These are phyloP conservation scores for Lethenteron reissneri DNA, from an alignment of 2,113 vertebrate genomes.

Conservation along the genomic window DNA sequence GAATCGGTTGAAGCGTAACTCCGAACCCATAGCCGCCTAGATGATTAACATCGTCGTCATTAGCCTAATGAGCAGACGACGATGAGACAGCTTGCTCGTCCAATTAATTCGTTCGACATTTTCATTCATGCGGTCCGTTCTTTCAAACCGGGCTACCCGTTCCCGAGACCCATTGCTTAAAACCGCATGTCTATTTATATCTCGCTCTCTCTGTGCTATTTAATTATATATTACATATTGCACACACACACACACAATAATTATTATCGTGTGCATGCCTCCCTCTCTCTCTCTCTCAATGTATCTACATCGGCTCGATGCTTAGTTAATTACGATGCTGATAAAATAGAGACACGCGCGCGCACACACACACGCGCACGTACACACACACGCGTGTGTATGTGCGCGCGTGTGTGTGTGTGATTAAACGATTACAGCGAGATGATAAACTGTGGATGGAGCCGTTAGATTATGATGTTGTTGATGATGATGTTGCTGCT, in stretches of 20 bases:
- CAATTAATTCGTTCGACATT: too few relatives aligned
- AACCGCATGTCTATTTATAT: background rate
- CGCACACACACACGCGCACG: background rate
- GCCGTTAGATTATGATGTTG: background rate
- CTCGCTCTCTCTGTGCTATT: background rate
- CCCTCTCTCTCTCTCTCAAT: too few relatives aligned
- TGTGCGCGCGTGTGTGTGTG: background rate
- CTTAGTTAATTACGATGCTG: background rate
- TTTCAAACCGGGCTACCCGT: background rate
- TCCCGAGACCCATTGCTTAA: background rate
- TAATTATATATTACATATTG: background rate
- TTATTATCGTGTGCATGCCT: background rate
- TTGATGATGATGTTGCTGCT: too few relatives aligned
- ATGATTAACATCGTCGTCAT: too few relatives aligned
- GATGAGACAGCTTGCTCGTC: too few relatives aligned
- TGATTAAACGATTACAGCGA: background rate
- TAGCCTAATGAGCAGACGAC: too few relatives aligned
- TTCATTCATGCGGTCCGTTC: too few relatives aligned
- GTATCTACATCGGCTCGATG: too few relatives aligned
- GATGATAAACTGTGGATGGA: background rate
- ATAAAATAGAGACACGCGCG: background rate
- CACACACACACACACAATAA: background rate
- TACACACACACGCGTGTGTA: background rate
- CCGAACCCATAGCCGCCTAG: too few relatives aligned
- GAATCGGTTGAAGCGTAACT: too few relatives aligned